Conservation (phyloP, 2,888 invertebrate genomes). For the Anaspis maculata region DNA sequence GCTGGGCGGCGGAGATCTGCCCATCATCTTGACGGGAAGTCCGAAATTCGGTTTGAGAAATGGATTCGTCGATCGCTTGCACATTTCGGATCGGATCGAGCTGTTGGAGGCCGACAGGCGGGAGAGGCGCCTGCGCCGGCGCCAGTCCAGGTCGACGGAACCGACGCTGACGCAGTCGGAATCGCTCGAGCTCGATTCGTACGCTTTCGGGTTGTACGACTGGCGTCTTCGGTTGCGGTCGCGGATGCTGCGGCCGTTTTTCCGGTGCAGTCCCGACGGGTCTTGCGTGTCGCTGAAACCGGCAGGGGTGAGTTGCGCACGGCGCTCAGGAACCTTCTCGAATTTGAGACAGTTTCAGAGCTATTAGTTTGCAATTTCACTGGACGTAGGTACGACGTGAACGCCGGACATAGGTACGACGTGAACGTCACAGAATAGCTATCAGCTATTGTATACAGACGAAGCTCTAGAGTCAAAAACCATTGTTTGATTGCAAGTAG, state of each 20-base stretch:
- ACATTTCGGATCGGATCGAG: conserved; percentile 40
- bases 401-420: too few species aligned
- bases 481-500: too few species aligned
- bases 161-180: conserved; percentile 43
- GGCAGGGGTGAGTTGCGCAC: too few species aligned
- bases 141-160: conserved; percentile 41
- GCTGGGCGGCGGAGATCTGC: conserved; percentile 48
- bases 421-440: too few species aligned
- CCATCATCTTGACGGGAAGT: conserved; percentile 37
- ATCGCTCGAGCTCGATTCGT: conserved; percentile 47
- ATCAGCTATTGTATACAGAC: too few species aligned
- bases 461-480: too few species aligned
- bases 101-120: conserved; percentile 37
- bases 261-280: conserved; percentile 28
- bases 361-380: too few species aligned
- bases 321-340: too few species aligned
- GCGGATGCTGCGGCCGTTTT: conserved; percentile 43
- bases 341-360: background rate
- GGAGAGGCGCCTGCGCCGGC: conserved; percentile 35
- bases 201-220: conserved; percentile 51
- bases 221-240: conserved; percentile 48
- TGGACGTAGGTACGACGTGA: too few species aligned
- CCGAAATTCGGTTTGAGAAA: conserved; percentile 40
- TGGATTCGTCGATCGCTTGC: conserved; percentile 28
- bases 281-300: conserved; percentile 29